A percentile compares a stretch with the other conserved stretches of the same genome.
These are phyloP conservation scores for Horisme vitalbata DNA, from an alignment of 2,888 invertebrate genomes.

Conservation along the genomic window DNA sequence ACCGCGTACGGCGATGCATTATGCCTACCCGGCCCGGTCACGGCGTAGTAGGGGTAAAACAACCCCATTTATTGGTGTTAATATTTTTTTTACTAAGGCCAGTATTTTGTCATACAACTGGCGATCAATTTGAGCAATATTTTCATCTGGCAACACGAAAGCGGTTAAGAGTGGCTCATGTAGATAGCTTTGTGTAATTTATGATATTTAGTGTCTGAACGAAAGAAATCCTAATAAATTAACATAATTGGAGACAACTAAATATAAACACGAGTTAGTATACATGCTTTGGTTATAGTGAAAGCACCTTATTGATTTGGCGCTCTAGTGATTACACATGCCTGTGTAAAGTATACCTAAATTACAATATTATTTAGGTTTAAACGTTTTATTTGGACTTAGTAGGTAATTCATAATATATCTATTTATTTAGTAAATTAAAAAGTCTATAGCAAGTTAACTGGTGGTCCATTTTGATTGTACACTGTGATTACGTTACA, in stretches of 20 bases:
- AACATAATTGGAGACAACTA: slow-evolving; percentile 53
- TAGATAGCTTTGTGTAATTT: slow-evolving; percentile 83
- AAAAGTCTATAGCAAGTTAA: slow-evolving; percentile 35
- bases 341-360: slow-evolving; percentile 62
- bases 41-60: too few relatives aligned
- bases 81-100: slow-evolving; percentile 7
- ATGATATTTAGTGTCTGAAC: slow-evolving; percentile 78
- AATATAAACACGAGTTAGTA: slow-evolving; percentile 47
- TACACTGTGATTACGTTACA: slow-evolving; percentile 26
- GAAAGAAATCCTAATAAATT: slow-evolving; percentile 52
- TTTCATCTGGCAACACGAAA: slow-evolving; percentile 49
- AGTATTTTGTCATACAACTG: slow-evolving; percentile 27
- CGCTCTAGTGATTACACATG: slow-evolving; percentile 57
- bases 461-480: slow-evolving; percentile 35
- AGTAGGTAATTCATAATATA: slow-evolving; percentile 73
- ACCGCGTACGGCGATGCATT: slow-evolving; percentile 14
- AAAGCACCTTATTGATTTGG: slow-evolving; percentile 61
- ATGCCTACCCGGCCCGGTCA: too few relatives aligned
- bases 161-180: slow-evolving; percentile 74
- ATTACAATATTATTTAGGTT: slow-evolving; percentile 45
- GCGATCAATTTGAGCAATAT: slow-evolving; percentile 20
- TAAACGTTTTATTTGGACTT: slow-evolving; percentile 54
- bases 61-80: slow-evolving; percentile 15
- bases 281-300: slow-evolving; percentile 56
- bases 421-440: slow-evolving; percentile 73